phyloP scores from a whole-genome alignment of 2,888 invertebrate species.

The Smittia sp. region DNA sequence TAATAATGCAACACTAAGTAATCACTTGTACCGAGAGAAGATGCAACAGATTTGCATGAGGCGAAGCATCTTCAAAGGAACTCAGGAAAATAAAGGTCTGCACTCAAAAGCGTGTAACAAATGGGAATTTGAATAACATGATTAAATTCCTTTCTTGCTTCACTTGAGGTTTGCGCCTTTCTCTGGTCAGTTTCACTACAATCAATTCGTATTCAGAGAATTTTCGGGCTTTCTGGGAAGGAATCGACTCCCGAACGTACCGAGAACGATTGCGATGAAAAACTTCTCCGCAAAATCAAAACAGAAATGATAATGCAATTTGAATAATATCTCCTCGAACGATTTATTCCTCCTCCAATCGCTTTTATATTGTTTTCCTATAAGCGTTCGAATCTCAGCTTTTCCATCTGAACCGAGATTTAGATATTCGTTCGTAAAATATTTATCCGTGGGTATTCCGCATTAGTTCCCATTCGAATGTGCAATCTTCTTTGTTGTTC shows the following conservation, averaged over 20 bases:
- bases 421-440: constrained; percentile 13
- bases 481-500: constrained; percentile 20
- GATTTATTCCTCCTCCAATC: neutral
- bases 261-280: neutral
- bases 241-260: neutral
- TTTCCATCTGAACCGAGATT: constrained; percentile 15
- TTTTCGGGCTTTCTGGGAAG: too few relatives aligned
- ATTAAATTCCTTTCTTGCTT: constrained; percentile 23
- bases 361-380: constrained; percentile 7
- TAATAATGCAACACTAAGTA: constrained; percentile 25
- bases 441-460: neutral
- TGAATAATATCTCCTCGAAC: constrained; percentile 26
- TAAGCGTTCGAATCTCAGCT: neutral
- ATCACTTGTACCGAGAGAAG: neutral
- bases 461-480: constrained; percentile 26
- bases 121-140: constrained; percentile 24
- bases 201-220: neutral
- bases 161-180: neutral
- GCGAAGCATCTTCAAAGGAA: neutral
- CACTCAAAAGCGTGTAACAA: constrained; percentile 3
- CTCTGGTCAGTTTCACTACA: neutral
- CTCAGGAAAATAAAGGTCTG: neutral
- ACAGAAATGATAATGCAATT: constrained; percentile 10
- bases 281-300: neutral
- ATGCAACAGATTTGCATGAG: constrained; percentile 11